A percentile compares a stretch with the other conserved stretches of the same genome.
Conservation (phyloP, 2,797 vertebrate genomes). For the Distichodus sexfasciatus region DNA sequence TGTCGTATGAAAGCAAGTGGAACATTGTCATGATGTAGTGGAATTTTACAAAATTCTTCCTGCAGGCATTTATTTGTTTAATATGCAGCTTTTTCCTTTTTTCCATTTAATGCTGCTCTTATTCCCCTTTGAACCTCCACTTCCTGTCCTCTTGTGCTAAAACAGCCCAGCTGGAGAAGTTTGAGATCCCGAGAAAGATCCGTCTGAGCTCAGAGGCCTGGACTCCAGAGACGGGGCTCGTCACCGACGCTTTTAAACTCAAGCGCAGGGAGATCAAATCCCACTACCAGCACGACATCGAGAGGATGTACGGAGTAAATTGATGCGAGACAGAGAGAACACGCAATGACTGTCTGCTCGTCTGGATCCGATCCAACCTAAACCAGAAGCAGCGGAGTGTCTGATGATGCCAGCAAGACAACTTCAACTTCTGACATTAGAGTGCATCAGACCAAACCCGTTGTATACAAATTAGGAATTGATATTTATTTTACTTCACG, state of each 20-base stretch:
- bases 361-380: background rate
- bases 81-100: background rate
- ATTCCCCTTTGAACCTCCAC: background rate
- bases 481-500: too few species aligned
- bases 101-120: background rate
- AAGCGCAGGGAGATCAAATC: slow-evolving; percentile 90
- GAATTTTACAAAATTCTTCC: background rate
- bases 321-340: slow-evolving; percentile 56
- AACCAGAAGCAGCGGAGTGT: too few species aligned
- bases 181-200: slow-evolving; percentile 92
- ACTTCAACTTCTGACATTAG: too few species aligned
- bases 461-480: too few species aligned
- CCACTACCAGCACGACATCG: slow-evolving; percentile 87
- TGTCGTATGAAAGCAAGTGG: too few species aligned
- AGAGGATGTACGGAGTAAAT: slow-evolving; percentile 87
- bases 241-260: slow-evolving; percentile 95
- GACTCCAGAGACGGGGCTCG: slow-evolving; percentile 93
- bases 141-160: slow-evolving; percentile 22
- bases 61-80: background rate
- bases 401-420: too few species aligned
- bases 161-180: slow-evolving; percentile 87
- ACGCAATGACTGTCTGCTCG: too few species aligned
- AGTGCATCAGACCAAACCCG: too few species aligned
- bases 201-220: slow-evolving; percentile 87
- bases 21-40: too few species aligned